Evolutionary conservation across 2,113 vertebrate genomes (phyloP).

Genomic region (Thermophis baileyi): DNA sequence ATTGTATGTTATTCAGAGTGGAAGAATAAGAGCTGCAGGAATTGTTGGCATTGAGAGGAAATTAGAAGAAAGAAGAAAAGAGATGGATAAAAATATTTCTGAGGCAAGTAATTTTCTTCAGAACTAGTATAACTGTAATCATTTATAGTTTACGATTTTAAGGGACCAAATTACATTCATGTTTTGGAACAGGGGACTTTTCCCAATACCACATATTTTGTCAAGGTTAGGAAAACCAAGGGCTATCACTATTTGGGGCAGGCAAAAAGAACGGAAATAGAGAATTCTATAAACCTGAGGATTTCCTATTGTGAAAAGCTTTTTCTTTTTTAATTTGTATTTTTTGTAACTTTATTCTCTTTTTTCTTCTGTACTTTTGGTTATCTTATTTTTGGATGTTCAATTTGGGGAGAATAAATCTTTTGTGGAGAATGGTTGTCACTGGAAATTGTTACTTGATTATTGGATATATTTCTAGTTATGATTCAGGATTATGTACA

Average conservation of each 20-base stretch:
- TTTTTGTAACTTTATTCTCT: not conserved
- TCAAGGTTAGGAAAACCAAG: not conserved
- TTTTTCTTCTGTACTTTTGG: not conserved
- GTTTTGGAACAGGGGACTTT: not conserved
- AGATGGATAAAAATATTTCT: constrained; percentile 98
- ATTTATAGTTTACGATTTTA: constrained; percentile 25
- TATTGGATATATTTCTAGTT: not conserved
- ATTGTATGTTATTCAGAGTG: constrained; percentile 72
- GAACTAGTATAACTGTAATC: not conserved
- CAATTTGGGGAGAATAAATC: not conserved
- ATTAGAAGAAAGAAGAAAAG: constrained; percentile 96
- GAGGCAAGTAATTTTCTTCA: constrained; percentile 76
- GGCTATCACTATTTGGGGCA: not conserved
- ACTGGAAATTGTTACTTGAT: not conserved
- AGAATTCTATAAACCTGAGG: not conserved
- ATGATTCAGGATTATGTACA: not conserved
- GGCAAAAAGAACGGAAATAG: not conserved
- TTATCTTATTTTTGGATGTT: not conserved
- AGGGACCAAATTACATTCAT: not conserved
- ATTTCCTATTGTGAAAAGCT: not conserved
- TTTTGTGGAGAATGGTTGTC: not conserved
- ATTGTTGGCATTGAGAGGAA: constrained; percentile 98
- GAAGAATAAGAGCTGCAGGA: constrained; percentile 91
- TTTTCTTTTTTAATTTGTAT: not conserved
- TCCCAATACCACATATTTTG: not conserved